Evolutionary conservation across 1,140 invertebrate species (phyloP).

Genomic region (Euglossa dilemma): DNA sequence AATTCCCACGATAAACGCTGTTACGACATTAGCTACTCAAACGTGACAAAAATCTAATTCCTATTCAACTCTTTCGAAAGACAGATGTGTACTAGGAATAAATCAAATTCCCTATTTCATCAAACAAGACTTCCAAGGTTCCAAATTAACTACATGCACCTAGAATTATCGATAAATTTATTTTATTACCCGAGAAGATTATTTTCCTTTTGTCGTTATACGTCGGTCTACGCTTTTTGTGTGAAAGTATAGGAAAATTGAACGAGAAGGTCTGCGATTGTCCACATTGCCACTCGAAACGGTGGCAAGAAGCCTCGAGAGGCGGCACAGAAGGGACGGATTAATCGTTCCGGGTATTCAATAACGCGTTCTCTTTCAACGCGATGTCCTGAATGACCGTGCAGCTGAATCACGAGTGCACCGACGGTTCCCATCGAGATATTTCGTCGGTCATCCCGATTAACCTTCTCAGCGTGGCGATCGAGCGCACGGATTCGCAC

Average conservation of each 20-base stretch:
- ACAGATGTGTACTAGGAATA: neutral
- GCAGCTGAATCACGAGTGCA: neutral
- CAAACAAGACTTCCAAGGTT: too few relatives aligned
- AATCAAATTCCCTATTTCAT: neutral
- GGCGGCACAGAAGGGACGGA: neutral
- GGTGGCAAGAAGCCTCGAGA: neutral
- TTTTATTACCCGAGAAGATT: neutral
- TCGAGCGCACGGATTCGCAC: neutral
- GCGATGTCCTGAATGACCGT: neutral
- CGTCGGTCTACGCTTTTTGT: too few relatives aligned
- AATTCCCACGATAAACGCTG: too few relatives aligned
- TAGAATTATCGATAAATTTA: too few relatives aligned
- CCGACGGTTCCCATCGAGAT: slow-evolving; percentile 5
- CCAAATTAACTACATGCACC: too few relatives aligned
- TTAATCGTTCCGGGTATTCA: neutral
- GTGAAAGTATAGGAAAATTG: too few relatives aligned
- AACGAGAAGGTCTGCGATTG: too few relatives aligned
- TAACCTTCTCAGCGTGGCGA: slow-evolving; percentile 5
- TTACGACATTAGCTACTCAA: too few relatives aligned
- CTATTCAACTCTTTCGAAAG: too few relatives aligned
- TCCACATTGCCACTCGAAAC: neutral
- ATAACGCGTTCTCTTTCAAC: neutral
- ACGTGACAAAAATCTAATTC: too few relatives aligned
- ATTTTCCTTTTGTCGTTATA: neutral
- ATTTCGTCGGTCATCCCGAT: slow-evolving; percentile 28